Evolutionary conservation across 2,888 invertebrate species (phyloP), one percentile per base, ranked within the genome.

Genomic region (Stratiomys singularior): DNA sequence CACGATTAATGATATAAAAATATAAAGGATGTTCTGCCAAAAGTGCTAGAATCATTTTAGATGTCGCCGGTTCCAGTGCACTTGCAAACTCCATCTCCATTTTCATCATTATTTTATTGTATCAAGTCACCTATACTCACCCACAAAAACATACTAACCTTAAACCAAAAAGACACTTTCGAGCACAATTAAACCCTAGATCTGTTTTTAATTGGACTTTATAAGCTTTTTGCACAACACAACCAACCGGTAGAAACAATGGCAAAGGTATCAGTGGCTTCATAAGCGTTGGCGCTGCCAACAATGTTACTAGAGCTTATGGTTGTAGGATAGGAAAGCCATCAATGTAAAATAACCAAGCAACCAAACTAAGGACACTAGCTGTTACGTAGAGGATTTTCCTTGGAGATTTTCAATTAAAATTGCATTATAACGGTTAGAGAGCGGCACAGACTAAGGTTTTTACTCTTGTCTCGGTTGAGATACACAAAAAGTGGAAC

Each of bases 181-280:
- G 69, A 77, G 72, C 67, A 79, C 79, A 78, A 78, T 79, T 79
- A 79, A 77, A 79, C 72, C 37, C 76, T 52, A 79, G 71, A 79
- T 79, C 79, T 79, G 72, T 77, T 77, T 79, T 79, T 79, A 79
- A 79, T 77, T 79, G 79, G 79, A 79, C 77, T 79, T 79, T 67
- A 77, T 79, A 79, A 79, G 79, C 77, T 79, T 77, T 78, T 69
- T 77, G 77, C 77, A 69, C 72, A 79, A 77, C 72, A 77, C 76
- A 71, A 25, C 46, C 76, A 71, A 25, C 46, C 28, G 30, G 30
- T 5, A 64, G 69, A 47, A 46, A 69, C 69, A 69, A 69, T 15
- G 21, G 25, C 69, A 69, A 25, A 69, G 46, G 47, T 47, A 69
- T 69, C 46, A 21, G 47, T 25, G 18, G 46, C 47, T 46, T 69